phyloP scores from a whole-genome alignment of 2,888 invertebrate genomes.

The Podotricha telesiphe region DNA sequence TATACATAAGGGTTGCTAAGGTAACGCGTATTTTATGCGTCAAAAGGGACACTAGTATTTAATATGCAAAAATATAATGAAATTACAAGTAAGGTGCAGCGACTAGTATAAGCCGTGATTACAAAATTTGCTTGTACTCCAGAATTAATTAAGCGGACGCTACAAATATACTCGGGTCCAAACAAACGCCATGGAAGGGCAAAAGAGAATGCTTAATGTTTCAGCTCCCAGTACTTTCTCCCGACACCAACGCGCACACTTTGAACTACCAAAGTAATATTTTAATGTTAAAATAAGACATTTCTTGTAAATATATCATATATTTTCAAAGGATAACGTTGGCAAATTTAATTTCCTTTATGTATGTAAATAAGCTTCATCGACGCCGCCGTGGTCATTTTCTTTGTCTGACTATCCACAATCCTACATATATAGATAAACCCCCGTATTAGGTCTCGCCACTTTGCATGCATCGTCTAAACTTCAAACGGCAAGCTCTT shows the following conservation, averaged over 20 bases:
- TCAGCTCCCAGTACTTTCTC: too few species aligned
- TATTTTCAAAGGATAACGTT: background rate
- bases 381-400: too few species aligned
- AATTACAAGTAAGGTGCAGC: background rate
- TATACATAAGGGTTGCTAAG: too few species aligned
- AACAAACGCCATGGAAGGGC: background rate
- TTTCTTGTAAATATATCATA: background rate
- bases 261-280: background rate
- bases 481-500: too few species aligned
- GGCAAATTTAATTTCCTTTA: background rate
- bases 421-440: too few species aligned
- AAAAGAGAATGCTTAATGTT: background rate
- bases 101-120: background rate
- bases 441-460: too few species aligned
- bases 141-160: slow-evolving; percentile 3
- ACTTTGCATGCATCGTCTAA: too few species aligned
- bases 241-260: background rate
- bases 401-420: too few species aligned
- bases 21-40: too few species aligned
- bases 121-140: background rate
- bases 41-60: too few species aligned
- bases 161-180: background rate
- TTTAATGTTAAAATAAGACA: background rate
- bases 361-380: background rate
- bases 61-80: too few species aligned